Percentiles rank a stretch among this genome's conserved stretches.
These are phyloP conservation scores for Seriola aureovittata DNA, from an alignment of 2,113 vertebrate species.

Conservation along the genomic window DNA sequence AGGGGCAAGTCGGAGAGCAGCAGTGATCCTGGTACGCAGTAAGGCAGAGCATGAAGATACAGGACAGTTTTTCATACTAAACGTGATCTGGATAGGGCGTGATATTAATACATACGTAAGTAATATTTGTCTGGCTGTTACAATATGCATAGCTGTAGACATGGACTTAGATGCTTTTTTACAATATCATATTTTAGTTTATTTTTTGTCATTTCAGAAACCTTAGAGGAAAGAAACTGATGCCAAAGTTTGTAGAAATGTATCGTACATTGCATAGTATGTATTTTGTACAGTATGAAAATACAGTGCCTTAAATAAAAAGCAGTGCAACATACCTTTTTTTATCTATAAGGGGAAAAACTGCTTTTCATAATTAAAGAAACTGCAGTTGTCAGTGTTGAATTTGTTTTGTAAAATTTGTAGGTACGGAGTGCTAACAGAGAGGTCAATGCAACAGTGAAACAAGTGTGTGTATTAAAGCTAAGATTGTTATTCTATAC, in stretches of 20 bases:
- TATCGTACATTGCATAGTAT: background rate
- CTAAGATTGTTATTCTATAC: background rate
- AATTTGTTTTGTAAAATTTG: background rate
- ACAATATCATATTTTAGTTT: background rate
- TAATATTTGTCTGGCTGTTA: constrained; percentile 36
- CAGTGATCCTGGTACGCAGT: constrained; percentile 20
- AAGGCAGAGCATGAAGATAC: constrained; percentile 21
- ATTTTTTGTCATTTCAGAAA: background rate
- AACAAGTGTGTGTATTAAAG: background rate
- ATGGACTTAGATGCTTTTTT: background rate
- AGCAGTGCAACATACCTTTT: background rate
- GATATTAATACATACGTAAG: constrained; percentile 25
- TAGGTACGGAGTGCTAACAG: background rate
- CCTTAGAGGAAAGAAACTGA: background rate
- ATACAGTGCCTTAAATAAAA: background rate
- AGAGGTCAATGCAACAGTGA: background rate
- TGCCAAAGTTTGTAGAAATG: background rate
- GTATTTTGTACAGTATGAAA: background rate
- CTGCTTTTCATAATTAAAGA: background rate
- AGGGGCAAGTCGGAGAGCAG: constrained; percentile 51
- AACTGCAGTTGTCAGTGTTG: background rate
- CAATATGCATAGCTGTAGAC: constrained; percentile 3
- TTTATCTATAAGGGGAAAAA: background rate
- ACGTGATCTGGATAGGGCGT: constrained; percentile 9
- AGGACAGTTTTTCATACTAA: constrained; percentile 20